phyloP scores from a whole-genome alignment of 2,888 invertebrate genomes.

The Drosophila aldrichi region DNA sequence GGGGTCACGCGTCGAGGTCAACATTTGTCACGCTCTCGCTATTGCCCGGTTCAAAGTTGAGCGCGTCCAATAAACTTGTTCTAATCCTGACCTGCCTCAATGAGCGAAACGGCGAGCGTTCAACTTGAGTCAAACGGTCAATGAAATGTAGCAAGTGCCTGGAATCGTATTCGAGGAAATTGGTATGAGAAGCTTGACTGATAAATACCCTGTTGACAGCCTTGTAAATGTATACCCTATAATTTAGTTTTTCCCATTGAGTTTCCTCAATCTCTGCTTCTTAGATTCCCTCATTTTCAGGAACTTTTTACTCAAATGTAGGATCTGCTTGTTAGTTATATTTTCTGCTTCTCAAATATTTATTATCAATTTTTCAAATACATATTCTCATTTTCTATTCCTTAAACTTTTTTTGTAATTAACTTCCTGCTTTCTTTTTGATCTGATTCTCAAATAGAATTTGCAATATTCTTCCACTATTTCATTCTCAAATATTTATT shows the following conservation, averaged over 20 bases:
- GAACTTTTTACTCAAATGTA: too few relatives aligned
- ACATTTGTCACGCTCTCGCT: neutral
- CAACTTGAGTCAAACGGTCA: slow-evolving; percentile 24
- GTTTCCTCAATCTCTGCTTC: too few relatives aligned
- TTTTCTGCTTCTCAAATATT: too few relatives aligned
- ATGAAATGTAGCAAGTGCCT: slow-evolving; percentile 20
- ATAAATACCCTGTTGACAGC: neutral
- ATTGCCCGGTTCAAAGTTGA: slow-evolving; percentile 63
- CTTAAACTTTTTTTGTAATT: too few relatives aligned
- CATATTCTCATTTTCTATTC: too few relatives aligned
- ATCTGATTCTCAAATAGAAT: too few relatives aligned
- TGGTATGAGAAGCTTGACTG: neutral
- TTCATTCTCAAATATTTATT: too few relatives aligned
- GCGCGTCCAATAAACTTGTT: slow-evolving; percentile 39
- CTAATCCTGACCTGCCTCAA: slow-evolving; percentile 59
- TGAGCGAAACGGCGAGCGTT: slow-evolving; percentile 22
- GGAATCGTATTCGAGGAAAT: slow-evolving; percentile 8
- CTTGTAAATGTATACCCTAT: neutral
- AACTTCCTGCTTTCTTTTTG: too few relatives aligned
- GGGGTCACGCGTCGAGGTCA: slow-evolving; percentile 58
- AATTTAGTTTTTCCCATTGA: neutral
- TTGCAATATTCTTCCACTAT: too few relatives aligned
- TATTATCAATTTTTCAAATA: too few relatives aligned
- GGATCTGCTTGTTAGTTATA: too few relatives aligned
- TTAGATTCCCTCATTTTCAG: too few relatives aligned